Conservation (phyloP, 2,888 invertebrate species). For the Caenorhabditis parvicauda region DNA sequence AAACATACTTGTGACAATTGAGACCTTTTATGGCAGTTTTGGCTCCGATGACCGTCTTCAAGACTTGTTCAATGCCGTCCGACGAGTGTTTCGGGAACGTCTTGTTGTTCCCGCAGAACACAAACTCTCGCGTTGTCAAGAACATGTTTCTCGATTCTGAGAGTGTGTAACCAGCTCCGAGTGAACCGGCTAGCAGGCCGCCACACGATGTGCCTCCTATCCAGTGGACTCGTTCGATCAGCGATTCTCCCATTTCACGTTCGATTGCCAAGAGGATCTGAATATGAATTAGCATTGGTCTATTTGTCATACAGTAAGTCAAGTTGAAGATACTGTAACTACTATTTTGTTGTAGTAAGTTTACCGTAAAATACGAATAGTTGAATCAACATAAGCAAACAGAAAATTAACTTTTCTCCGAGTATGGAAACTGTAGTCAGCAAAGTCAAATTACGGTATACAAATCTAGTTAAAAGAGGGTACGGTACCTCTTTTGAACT, state of each 20-base stretch:
- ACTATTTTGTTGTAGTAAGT: neutral
- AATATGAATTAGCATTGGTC: neutral
- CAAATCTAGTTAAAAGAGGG: no score
- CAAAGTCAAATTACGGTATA: no score
- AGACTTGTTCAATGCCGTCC: constrained; percentile 19
- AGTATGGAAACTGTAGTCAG: no score
- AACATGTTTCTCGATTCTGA: constrained; percentile 18
- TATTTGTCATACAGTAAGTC: no score
- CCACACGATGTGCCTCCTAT: constrained; percentile 37
- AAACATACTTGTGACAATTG: constrained; percentile 18
- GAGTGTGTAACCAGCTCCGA: constrained; percentile 20
- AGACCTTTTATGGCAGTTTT: constrained; percentile 19
- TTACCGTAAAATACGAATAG: neutral
- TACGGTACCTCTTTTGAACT: no score
- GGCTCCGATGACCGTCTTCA: constrained; percentile 26
- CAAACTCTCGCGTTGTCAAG: constrained; percentile 16
- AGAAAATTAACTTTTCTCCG: no score
- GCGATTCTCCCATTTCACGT: constrained; percentile 19
- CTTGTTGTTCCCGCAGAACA: constrained; percentile 30
- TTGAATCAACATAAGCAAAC: neutral
- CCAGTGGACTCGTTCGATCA: constrained; percentile 29
- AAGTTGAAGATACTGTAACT: no score
- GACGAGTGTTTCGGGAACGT: constrained; percentile 30
- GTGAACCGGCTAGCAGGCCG: constrained; percentile 26
- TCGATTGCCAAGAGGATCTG: constrained; percentile 29